These are phyloP conservation scores for Apistogramma diplotaenia DNA, from an alignment of 2,113 vertebrate species.

Conservation along the genomic window DNA sequence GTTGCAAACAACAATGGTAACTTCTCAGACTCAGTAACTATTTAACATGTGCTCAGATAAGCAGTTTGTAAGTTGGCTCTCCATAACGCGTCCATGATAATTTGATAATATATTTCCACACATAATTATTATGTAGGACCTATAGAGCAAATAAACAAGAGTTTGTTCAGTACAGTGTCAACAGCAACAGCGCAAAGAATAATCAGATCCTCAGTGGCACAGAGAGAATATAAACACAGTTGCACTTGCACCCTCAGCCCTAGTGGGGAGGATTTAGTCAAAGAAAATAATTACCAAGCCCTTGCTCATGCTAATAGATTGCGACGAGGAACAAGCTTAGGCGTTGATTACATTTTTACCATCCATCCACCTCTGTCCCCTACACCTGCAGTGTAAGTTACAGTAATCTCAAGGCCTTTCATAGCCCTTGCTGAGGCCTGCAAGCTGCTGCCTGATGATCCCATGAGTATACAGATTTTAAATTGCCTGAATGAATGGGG, in stretches of 20 bases:
- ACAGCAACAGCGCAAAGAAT: neutral
- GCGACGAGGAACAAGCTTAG: constrained; percentile 34
- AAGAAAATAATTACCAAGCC: constrained; percentile 56
- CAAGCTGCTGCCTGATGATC: constrained; percentile 55
- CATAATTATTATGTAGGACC: neutral
- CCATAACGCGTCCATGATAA: neutral
- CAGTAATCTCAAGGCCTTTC: constrained; percentile 51
- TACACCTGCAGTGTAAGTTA: constrained; percentile 53
- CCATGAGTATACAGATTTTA: constrained; percentile 54
- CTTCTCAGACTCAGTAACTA: neutral
- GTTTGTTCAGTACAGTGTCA: neutral
- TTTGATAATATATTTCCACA: neutral
- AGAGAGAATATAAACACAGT: constrained; percentile 38
- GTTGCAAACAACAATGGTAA: neutral
- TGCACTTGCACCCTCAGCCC: constrained; percentile 13
- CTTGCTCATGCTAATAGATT: constrained; percentile 56
- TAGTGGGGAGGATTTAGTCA: constrained; percentile 24
- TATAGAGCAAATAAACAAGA: neutral
- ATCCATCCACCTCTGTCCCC: constrained; percentile 18
- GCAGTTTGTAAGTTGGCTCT: neutral
- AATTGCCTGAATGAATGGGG: constrained; percentile 51
- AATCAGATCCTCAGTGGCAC: neutral
- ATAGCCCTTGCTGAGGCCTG: constrained; percentile 44
- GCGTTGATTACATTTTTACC: constrained; percentile 69
- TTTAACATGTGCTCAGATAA: neutral